Conservation (phyloP, 2,113 vertebrate species). For the Piaya cayana region DNA sequence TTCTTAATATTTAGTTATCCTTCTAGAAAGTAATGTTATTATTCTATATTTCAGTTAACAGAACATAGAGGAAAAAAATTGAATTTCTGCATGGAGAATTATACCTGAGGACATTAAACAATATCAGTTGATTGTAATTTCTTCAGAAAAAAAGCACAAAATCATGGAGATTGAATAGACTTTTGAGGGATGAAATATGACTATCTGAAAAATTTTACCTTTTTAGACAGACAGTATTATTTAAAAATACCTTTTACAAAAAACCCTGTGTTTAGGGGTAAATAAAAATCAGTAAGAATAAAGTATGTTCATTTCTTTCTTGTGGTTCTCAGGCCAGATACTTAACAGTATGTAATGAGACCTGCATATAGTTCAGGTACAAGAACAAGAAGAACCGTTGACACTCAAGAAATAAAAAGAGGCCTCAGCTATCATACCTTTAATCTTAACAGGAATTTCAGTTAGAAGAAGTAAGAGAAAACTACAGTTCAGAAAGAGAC, state of each 20-base stretch:
- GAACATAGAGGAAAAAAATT: not conserved
- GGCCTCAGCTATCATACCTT: not conserved
- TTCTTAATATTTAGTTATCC: not conserved
- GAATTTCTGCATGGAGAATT: not conserved
- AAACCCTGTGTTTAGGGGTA: not conserved
- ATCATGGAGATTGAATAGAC: not conserved
- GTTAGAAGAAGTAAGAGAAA: not conserved
- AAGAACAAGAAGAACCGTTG: not conserved
- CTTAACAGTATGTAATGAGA: not conserved
- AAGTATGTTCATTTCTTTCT: not conserved
- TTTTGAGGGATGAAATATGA: not conserved
- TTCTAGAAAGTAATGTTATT: not conserved
- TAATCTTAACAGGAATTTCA: not conserved
- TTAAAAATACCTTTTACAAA: not conserved
- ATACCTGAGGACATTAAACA: not conserved
- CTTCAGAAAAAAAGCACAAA: not conserved
- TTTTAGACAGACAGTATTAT: not conserved
- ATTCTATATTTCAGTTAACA: not conserved
- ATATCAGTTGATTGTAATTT: not conserved
- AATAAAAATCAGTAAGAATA: not conserved
- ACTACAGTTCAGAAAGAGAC: not conserved
- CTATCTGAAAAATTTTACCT: not conserved
- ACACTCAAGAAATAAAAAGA: not conserved
- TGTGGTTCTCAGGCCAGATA: not conserved
- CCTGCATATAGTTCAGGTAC: not conserved